Evolutionary conservation across 2,797 vertebrate species (phyloP), one percentile per base, ranked within the genome.

Genomic region (Zalophus californianus): DNA sequence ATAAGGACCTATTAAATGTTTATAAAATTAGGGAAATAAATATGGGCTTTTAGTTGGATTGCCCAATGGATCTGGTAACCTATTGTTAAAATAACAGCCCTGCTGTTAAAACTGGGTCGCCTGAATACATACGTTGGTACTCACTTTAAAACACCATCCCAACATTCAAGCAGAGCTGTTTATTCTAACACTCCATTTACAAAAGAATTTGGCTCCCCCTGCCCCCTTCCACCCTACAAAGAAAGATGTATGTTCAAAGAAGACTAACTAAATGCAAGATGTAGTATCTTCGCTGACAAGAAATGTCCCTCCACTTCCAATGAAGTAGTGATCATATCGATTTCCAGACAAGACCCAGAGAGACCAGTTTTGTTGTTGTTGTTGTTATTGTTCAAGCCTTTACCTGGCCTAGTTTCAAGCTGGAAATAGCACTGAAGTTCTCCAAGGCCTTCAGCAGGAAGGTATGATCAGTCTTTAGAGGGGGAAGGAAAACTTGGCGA

Each of bases 1-100:
- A 99, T 99, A 99, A 98, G 99, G 99, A 99, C 99, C 99, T 99
- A 99, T 98, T 98, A 99, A 99, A 99, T 99, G 99, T 99, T 99
- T 99, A 99, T 99, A 99, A 99, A 99, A 99, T 99, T 99, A 99
- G 98, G 98, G 99, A 98, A 99, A 99, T 99, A 99, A 99, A 99
- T 99, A 99, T 48, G 60, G 98, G 98, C 98, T 99, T 99, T 99
- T 99, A 99, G 98, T 99, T 98, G 97, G 98, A 98, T 98, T 98
- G 98, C 98, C 98, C 98, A 96, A 98, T 98, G 98, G 98, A 98
- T 98, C 98, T 99, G 98, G 98, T 98, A 98, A 98, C 98, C 98
- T 98, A 99, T 98, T 99, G 99, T 99, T 99, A 98, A 99, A 98
- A 98, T 97, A 98, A 97, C 97, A 98, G 98, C 91, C 96, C 86